Conservation (phyloP, 2,797 vertebrate genomes). For the Hypotaenidia philippensis region DNA sequence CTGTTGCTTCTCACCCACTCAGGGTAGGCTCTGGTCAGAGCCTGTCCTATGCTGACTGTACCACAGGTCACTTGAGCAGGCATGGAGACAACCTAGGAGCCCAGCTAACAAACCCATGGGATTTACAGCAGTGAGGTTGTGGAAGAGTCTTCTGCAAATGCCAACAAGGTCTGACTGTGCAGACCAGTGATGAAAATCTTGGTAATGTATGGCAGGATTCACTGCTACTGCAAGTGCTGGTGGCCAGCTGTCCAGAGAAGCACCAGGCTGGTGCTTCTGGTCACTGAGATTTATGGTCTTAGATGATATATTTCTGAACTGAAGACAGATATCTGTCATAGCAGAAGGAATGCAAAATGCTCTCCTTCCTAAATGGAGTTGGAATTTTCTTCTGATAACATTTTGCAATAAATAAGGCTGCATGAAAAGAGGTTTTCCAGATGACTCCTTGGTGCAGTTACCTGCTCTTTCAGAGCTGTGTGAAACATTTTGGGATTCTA, state of each 20-base stretch:
- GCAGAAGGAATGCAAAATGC: not conserved
- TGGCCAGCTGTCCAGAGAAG: not conserved
- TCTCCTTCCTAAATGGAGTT: not conserved
- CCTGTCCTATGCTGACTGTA: not conserved
- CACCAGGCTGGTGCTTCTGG: not conserved
- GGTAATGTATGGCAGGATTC: constrained; percentile 25
- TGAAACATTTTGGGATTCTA: not conserved
- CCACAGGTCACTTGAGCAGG: not conserved
- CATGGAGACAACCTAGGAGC: not conserved
- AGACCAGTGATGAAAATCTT: constrained; percentile 32
- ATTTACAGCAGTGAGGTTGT: not conserved
- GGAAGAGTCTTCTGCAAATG: constrained; percentile 8
- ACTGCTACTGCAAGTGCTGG: not conserved
- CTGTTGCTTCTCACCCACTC: not conserved
- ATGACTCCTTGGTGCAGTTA: not conserved
- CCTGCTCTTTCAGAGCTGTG: not conserved
- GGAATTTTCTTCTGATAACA: not conserved
- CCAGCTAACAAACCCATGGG: constrained; percentile 1
- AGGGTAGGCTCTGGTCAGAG: not conserved
- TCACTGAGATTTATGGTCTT: constrained; percentile 36
- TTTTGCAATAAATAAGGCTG: not conserved
- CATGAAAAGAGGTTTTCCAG: not conserved
- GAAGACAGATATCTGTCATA: constrained; percentile 1
- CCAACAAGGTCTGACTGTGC: constrained; percentile 9
- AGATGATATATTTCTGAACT: not conserved